A percentile compares a stretch with the other conserved stretches of the same genome.
phyloP scores from a whole-genome alignment of 1,140 invertebrate genomes.

The Pseudachorutes palmiensis region DNA sequence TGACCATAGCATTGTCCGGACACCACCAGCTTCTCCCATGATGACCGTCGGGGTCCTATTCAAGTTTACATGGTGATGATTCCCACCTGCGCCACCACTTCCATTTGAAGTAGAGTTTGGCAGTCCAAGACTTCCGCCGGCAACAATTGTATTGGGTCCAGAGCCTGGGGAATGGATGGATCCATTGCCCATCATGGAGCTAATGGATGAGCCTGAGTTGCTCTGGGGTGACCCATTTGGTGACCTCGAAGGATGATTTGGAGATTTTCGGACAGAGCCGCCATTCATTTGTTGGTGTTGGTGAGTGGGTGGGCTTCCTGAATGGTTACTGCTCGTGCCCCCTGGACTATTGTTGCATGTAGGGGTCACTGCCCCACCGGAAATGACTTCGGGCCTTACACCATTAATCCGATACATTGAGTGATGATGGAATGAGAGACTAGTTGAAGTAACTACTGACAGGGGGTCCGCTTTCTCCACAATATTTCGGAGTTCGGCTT shows the following conservation, averaged over 20 bases:
- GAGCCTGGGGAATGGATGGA: slow-evolving; percentile 28
- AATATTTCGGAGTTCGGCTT: slow-evolving; percentile 23
- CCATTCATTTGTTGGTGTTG: neutral
- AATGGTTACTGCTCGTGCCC: slow-evolving; percentile 41
- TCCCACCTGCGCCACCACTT: neutral
- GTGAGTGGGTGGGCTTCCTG: too few species aligned
- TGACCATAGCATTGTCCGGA: slow-evolving; percentile 84
- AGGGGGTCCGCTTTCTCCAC: slow-evolving; percentile 26
- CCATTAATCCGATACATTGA: slow-evolving; percentile 58
- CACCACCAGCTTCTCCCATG: slow-evolving; percentile 69
- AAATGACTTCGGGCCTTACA: slow-evolving; percentile 68
- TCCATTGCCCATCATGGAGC: slow-evolving; percentile 46
- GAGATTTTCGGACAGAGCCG: slow-evolving; percentile 20
- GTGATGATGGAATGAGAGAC: slow-evolving; percentile 39
- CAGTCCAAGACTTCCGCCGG: slow-evolving; percentile 31
- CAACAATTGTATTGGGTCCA: slow-evolving; percentile 22
- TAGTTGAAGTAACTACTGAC: slow-evolving; percentile 37
- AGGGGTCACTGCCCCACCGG: slow-evolving; percentile 56
- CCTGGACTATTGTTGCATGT: slow-evolving; percentile 17
- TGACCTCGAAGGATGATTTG: slow-evolving; percentile 24
- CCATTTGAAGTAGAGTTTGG: slow-evolving; percentile 22
- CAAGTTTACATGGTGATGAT: slow-evolving; percentile 36
- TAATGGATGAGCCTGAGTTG: slow-evolving; percentile 34
- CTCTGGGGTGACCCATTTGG: slow-evolving; percentile 35
- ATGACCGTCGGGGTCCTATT: slow-evolving; percentile 67